A percentile compares a stretch with the other conserved stretches of the same genome.
Evolutionary conservation across 2,888 invertebrate genomes (phyloP).

Genomic region (Tinea trinotella): DNA sequence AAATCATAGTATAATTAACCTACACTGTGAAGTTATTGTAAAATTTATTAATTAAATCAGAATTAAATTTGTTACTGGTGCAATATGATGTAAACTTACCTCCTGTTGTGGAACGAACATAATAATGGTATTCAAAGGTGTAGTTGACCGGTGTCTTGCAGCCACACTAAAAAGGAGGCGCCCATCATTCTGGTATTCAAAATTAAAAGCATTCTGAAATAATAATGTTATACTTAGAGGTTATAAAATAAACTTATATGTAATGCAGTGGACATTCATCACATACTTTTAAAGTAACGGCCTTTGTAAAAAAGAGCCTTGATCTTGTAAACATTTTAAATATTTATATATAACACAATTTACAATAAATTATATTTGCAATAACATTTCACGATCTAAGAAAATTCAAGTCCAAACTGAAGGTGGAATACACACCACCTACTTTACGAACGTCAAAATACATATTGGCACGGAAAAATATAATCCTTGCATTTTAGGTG

Average conservation of each 20-base stretch:
- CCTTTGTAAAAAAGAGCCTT: constrained; percentile 45
- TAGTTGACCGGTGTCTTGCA: constrained; percentile 66
- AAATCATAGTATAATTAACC: too few relatives aligned
- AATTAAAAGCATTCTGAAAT: constrained; percentile 53
- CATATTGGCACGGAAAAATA: too few relatives aligned
- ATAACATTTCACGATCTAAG: background rate
- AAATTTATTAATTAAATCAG: too few relatives aligned
- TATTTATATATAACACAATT: constrained; percentile 21
- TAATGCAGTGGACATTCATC: background rate
- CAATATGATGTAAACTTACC: constrained; percentile 66
- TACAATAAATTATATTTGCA: background rate
- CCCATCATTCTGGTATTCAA: constrained; percentile 55
- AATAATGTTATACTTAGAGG: constrained; percentile 20
- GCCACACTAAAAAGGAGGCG: constrained; percentile 47
- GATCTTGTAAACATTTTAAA: constrained; percentile 61
- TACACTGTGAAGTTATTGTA: too few relatives aligned
- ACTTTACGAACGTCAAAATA: too few relatives aligned
- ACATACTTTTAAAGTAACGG: constrained; percentile 46
- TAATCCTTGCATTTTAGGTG: too few relatives aligned
- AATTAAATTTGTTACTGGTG: too few relatives aligned
- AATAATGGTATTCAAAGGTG: constrained; percentile 91
- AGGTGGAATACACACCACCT: background rate
- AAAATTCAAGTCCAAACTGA: background rate
- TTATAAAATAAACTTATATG: constrained; percentile 11
- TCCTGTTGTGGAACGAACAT: constrained; percentile 99